Conservation (phyloP, 64 coral and sea anemone species). For the Catalaphyllia jardinei region DNA sequence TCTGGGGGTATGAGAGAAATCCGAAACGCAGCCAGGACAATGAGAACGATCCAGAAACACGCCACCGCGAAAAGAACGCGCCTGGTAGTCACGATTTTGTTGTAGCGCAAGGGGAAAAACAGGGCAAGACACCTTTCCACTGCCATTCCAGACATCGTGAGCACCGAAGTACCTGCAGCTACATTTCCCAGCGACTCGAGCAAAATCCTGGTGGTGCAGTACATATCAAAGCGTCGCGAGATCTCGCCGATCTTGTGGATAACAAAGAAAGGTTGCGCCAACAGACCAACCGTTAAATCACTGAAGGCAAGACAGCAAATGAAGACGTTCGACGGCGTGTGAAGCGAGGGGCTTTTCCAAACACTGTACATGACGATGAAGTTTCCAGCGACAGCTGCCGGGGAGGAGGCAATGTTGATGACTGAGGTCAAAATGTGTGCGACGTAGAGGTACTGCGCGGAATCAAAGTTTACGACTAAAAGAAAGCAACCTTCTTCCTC, state of each 20-base stretch:
- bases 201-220: slow-evolving; percentile 44
- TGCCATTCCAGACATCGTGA: slow-evolving; percentile 27
- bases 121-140: slow-evolving; percentile 47
- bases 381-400: slow-evolving; percentile 25
- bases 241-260: slow-evolving; percentile 46
- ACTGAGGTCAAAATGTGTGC: slow-evolving; percentile 10
- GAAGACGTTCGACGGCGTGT: slow-evolving; percentile 31
- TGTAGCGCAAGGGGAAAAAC: slow-evolving; percentile 52
- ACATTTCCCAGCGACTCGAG: slow-evolving; percentile 14
- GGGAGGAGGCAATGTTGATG: slow-evolving; percentile 6
- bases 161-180: slow-evolving; percentile 3
- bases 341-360: slow-evolving; percentile 25
- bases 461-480: background rate
- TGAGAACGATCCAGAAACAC: slow-evolving; percentile 15
- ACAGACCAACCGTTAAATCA: slow-evolving; percentile 51
- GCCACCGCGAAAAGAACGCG: slow-evolving; percentile 6
- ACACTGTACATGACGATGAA: slow-evolving; percentile 22
- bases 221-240: background rate
- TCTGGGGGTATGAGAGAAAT: background rate
- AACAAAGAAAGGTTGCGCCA: slow-evolving; percentile 47
- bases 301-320: slow-evolving; percentile 51
- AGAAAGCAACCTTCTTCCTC: background rate
- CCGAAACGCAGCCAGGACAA: background rate
- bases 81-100: slow-evolving; percentile 16
- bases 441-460: slow-evolving; percentile 14